Conservation (phyloP, 2,797 vertebrate species). For the Sebastes matsubarae region DNA sequence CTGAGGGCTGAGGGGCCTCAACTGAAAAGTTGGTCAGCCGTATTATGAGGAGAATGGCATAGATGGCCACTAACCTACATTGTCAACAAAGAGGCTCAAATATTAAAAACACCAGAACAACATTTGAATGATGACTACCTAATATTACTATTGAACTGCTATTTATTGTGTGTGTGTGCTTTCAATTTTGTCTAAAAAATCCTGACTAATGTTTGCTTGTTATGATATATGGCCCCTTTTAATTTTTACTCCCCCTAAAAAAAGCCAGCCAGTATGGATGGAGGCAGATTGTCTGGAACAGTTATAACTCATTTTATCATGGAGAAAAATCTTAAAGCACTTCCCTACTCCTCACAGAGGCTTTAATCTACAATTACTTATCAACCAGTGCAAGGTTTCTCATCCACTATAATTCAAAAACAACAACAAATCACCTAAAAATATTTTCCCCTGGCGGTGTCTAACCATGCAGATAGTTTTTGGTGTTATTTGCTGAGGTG, state of each 20-base stretch:
- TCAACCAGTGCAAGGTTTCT: background rate
- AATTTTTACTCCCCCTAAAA: background rate
- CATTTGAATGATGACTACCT: background rate
- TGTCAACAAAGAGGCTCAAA: constrained; percentile 11
- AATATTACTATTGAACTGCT: background rate
- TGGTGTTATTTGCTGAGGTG: background rate
- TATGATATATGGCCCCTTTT: background rate
- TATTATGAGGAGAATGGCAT: constrained; percentile 33
- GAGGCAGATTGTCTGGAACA: background rate
- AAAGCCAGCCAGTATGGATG: background rate
- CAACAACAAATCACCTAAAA: background rate
- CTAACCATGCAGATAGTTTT: background rate
- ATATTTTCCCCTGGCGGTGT: background rate
- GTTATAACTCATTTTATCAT: constrained; percentile 12
- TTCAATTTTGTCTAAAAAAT: background rate
- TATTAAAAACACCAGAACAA: background rate
- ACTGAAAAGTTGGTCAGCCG: constrained; percentile 59
- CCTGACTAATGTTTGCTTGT: background rate
- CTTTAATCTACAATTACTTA: constrained; percentile 8
- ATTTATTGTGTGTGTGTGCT: background rate
- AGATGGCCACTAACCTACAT: constrained; percentile 24
- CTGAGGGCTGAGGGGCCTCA: constrained; percentile 46
- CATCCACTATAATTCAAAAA: background rate
- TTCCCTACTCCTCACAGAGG: background rate
- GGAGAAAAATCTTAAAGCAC: background rate